phyloP scores from a whole-genome alignment of 1,140 invertebrate species.

The Pantala flavescens region DNA sequence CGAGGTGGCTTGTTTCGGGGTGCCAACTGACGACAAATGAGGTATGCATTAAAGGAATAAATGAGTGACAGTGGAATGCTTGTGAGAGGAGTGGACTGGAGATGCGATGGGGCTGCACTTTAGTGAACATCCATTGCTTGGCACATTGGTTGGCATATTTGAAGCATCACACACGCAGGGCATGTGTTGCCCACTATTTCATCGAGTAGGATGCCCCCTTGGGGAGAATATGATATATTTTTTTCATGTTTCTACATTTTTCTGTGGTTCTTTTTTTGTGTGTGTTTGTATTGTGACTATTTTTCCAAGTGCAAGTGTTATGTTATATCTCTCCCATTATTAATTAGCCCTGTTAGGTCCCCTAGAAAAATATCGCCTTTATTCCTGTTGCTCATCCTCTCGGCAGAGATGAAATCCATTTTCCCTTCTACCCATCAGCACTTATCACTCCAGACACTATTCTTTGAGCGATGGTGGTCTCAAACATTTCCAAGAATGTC shows the following conservation, averaged over 20 bases:
- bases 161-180: slow-evolving; percentile 18
- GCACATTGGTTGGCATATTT: slow-evolving; percentile 17
- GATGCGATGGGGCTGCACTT: not conserved
- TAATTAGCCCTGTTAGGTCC: not conserved
- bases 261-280: slow-evolving; percentile 15
- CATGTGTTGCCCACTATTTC: not conserved
- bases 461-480: not conserved
- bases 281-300: slow-evolving; percentile 15
- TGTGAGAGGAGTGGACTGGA: not conserved
- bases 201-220: not conserved
- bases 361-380: not conserved
- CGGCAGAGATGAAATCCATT: not conserved
- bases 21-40: slow-evolving; percentile 11
- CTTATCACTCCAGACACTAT: not conserved
- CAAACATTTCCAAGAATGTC: not conserved
- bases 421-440: not conserved
- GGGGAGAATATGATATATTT: slow-evolving; percentile 10
- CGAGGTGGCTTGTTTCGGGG: slow-evolving; percentile 12
- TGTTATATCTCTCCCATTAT: slow-evolving; percentile 12
- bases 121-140: not conserved
- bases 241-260: slow-evolving; percentile 11
- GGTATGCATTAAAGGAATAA: not conserved
- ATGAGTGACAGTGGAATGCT: not conserved
- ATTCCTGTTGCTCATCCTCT: not conserved
- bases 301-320: slow-evolving; percentile 14